Percentiles rank a stretch among this genome's conserved stretches.
phyloP scores from a whole-genome alignment of 2,113 vertebrate genomes.

The Australoheros scitulus region DNA sequence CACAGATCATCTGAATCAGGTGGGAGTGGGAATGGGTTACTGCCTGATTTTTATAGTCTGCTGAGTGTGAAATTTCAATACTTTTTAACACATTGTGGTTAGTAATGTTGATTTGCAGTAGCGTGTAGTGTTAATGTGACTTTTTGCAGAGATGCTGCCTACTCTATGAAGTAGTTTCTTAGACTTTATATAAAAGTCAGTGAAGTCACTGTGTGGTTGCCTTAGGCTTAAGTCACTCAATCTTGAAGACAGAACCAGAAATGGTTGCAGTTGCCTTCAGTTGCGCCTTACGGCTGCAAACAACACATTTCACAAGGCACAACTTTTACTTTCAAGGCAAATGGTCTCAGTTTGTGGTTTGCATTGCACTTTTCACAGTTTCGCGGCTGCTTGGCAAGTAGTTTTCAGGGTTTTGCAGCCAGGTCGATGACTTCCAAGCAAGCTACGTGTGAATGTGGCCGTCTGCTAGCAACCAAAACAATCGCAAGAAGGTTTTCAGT shows the following conservation, averaged over 20 bases:
- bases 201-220: accelerated
- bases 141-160: not conserved
- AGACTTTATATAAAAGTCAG: not conserved
- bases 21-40: not conserved
- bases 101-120: not conserved
- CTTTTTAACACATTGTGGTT: not conserved
- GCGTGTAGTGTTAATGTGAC: not conserved
- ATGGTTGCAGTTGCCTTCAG: not conserved
- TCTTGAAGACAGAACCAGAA: not conserved
- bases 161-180: not conserved
- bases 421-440: not conserved
- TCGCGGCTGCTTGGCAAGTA: not conserved
- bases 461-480: not conserved
- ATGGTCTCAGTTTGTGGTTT: too few species aligned
- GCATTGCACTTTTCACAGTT: too few species aligned
- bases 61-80: not conserved
- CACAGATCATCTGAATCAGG: constrained; percentile 17
- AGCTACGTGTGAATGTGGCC: not conserved
- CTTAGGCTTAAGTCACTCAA: not conserved
- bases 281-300: not conserved
- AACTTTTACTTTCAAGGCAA: too few species aligned
- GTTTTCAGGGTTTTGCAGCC: not conserved
- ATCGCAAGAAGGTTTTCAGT: not conserved
- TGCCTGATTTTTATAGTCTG: not conserved
- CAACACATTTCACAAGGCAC: not conserved